Base-by-base conservation (phyloP, 2,888 invertebrate species). In the Caenorhabditis sp. region DNA sequence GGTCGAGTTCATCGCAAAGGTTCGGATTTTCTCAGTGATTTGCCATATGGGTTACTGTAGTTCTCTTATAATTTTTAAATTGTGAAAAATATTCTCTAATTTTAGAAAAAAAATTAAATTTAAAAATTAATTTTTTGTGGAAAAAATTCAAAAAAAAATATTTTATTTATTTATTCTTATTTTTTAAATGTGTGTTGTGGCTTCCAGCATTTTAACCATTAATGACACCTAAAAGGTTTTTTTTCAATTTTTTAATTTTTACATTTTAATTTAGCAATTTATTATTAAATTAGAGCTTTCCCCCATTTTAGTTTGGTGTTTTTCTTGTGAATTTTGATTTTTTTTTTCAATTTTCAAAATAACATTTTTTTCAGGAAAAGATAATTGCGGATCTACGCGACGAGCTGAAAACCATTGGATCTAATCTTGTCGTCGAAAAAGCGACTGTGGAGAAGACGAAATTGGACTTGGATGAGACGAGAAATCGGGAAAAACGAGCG, bases 1-100 rank as follows among this genome's bases (percentile, higher is more conserved):
- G 61, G 44, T 84, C 55, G 86, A 86, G 69, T 86, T 86, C 62
- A 83, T 86, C 35, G 83, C 84, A 22, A 86, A 86, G 86, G 86
- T 82, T 24, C 50, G 44, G 51, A 11, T 47, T 26, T 40, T 35
- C 13, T 26, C 32, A 4, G n/a, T n/a, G n/a, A n/a, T n/a, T n/a
- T n/a, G n/a, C n/a, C n/a, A n/a, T n/a, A n/a, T n/a, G n/a, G n/a
- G n/a, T n/a, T n/a, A n/a, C n/a, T n/a, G n/a, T n/a, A n/a, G n/a
- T n/a, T n/a, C n/a, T n/a, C n/a, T n/a, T n/a, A n/a, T n/a, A n/a
- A n/a, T n/a, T n/a, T n/a, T n/a, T n/a, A n/a, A n/a, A n/a, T n/a
- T n/a, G n/a, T n/a, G n/a, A n/a, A n/a, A n/a, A n/a, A n/a, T n/a
- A n/a, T n/a, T n/a, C n/a, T n/a, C n/a, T n/a, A n/a, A n/a, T n/a